Evolutionary conservation across 2,888 invertebrate genomes (phyloP).

Genomic region (Diarsia mendica): DNA sequence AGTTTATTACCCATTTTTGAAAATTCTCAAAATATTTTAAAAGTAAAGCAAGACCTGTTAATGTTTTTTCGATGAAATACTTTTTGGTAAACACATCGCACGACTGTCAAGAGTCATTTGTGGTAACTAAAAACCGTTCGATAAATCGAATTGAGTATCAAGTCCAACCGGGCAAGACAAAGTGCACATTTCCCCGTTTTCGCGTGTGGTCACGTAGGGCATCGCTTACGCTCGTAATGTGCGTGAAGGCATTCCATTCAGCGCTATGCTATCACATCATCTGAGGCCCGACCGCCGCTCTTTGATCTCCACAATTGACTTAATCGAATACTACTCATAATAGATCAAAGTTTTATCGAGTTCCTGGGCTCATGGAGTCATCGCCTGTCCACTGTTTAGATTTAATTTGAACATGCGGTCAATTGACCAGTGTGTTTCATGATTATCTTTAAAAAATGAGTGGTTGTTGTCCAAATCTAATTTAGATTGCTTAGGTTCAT

Average conservation of each 20-base stretch:
- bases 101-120: too few relatives aligned
- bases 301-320: conserved; percentile 81
- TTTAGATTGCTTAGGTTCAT: conserved; percentile 6
- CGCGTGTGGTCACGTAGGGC: conserved; percentile 59
- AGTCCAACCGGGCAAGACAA: conserved; percentile 36
- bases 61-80: too few relatives aligned
- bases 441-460: conserved; percentile 31
- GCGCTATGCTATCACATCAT: conserved; percentile 66
- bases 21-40: background rate
- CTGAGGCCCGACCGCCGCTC: conserved; percentile 65
- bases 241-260: conserved; percentile 76
- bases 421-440: conserved; percentile 36
- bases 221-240: conserved; percentile 66
- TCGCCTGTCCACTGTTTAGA: conserved; percentile 63
- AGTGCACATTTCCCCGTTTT: conserved; percentile 47
- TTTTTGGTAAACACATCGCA: too few relatives aligned
- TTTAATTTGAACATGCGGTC: conserved; percentile 59
- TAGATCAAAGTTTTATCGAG: conserved; percentile 77
- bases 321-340: conserved; percentile 82
- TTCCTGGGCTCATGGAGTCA: conserved; percentile 68
- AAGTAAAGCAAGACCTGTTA: background rate
- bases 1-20: background rate
- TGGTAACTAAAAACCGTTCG: too few relatives aligned
- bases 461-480: conserved; percentile 7
- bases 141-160: background rate